Evolutionary conservation across 2,113 vertebrate species (phyloP).

Genomic region (Eolophus roseicapilla): DNA sequence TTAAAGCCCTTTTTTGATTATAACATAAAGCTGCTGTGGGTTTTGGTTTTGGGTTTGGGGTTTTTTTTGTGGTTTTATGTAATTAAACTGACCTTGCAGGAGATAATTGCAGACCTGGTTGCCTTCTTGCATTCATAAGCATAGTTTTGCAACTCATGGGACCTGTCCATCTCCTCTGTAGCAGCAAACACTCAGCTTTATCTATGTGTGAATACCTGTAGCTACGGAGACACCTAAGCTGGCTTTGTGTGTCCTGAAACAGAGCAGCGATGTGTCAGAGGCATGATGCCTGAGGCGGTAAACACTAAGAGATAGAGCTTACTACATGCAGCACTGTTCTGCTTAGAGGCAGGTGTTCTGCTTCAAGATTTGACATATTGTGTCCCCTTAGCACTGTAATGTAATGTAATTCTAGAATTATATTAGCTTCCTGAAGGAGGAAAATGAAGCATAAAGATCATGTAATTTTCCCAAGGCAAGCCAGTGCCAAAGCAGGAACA

Average conservation of each 20-base stretch:
- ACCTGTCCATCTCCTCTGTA: background rate
- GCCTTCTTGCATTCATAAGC: background rate
- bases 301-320: background rate
- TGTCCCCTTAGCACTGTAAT: background rate
- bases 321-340: background rate
- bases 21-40: accelerated
- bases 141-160: background rate
- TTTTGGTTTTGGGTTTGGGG: background rate
- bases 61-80: background rate
- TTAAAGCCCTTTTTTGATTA: background rate
- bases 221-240: background rate
- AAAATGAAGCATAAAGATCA: slow-evolving; percentile 34
- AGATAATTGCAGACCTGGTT: background rate
- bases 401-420: slow-evolving; percentile 36
- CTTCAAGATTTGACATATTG: slow-evolving; percentile 30
- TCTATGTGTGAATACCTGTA: background rate
- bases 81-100: background rate
- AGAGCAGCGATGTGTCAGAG: background rate
- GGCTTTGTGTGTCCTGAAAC: background rate
- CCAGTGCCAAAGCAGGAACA: background rate
- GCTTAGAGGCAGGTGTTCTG: slow-evolving; percentile 15
- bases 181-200: accelerated
- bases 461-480: slow-evolving; percentile 9
- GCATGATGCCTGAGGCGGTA: background rate
- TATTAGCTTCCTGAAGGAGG: slow-evolving; percentile 39